phyloP scores from a whole-genome alignment of 2,113 vertebrate species.

The Sterrhoptilus dennistouni region DNA sequence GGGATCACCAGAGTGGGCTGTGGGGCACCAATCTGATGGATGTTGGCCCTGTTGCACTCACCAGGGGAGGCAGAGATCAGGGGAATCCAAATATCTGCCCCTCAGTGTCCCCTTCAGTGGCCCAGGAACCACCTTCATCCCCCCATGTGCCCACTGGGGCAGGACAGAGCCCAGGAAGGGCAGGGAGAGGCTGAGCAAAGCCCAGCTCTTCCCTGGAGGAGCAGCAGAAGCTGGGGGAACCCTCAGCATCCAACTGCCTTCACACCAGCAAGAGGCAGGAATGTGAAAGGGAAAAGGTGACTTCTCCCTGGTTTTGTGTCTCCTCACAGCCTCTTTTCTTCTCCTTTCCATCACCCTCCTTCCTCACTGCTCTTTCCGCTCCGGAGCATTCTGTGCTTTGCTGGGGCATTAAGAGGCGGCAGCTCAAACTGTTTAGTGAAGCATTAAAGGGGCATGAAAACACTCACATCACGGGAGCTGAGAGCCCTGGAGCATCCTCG shows the following conservation, averaged over 20 bases:
- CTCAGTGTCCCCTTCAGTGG: neutral
- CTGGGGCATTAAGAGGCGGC: constrained; percentile 49
- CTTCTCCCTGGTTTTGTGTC: neutral
- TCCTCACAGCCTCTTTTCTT: neutral
- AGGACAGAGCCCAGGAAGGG: neutral
- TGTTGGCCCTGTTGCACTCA: rapidly evolving
- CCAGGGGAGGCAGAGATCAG: neutral
- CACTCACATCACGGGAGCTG: neutral
- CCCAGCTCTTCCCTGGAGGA: neutral
- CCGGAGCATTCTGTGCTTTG: neutral
- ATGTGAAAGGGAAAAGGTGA: neutral
- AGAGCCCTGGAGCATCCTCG: constrained; percentile 30
- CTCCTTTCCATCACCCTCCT: neutral
- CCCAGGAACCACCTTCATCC: neutral
- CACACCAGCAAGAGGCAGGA: rapidly evolving
- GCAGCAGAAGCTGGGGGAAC: neutral
- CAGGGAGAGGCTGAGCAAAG: rapidly evolving
- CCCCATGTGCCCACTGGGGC: rapidly evolving
- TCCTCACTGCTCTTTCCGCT: constrained; percentile 47
- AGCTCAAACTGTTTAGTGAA: constrained; percentile 53
- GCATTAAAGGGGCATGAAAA: constrained; percentile 63
- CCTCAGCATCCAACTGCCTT: neutral
- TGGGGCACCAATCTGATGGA: rapidly evolving
- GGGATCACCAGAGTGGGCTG: rapidly evolving
- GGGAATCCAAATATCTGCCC: neutral